Percentiles rank a stretch among this genome's conserved stretches.
Conservation (phyloP, 2,113 vertebrate genomes). For the Notechis scutatus region DNA sequence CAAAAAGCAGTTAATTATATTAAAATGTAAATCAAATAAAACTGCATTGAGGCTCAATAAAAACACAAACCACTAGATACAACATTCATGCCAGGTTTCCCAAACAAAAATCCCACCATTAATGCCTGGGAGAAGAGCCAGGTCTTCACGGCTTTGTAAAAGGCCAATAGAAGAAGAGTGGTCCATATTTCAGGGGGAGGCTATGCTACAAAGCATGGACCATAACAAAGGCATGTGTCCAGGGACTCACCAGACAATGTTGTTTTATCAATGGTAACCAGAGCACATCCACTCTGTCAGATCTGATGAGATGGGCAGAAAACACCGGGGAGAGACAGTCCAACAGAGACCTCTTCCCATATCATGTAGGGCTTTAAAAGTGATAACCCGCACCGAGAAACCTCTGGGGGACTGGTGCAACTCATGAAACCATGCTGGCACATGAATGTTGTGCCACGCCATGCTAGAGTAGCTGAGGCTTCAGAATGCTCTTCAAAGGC, state of each 20-base stretch:
- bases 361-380: background rate
- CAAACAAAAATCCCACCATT: background rate
- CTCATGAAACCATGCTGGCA: background rate
- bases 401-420: background rate
- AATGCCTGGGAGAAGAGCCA: background rate
- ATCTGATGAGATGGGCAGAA: background rate
- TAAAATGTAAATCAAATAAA: background rate
- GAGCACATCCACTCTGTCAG: background rate
- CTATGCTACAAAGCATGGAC: background rate
- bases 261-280: background rate
- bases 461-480: background rate
- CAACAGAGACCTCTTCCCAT: background rate
- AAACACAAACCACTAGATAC: background rate
- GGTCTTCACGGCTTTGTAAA: background rate
- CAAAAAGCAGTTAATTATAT: background rate
- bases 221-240: background rate
- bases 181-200: background rate
- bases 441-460: background rate
- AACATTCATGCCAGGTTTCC: background rate
- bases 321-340: background rate
- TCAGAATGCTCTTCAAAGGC: background rate
- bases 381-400: background rate
- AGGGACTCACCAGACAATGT: background rate
- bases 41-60: background rate
- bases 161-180: background rate